phyloP scores from a whole-genome alignment of 2,113 vertebrate genomes.

The Erythrocercus mccallii region DNA sequence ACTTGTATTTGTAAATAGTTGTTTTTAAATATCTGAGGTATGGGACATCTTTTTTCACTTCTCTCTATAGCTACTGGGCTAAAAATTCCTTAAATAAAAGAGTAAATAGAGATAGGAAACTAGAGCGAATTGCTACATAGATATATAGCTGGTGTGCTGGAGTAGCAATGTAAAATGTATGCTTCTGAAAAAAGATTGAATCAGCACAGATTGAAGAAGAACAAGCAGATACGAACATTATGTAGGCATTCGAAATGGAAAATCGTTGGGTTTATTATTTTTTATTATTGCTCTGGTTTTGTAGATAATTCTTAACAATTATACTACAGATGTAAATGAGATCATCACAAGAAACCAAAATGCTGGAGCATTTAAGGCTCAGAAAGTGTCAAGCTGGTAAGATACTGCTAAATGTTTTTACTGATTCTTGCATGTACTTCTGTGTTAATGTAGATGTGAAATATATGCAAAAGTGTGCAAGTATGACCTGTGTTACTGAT shows the following conservation, averaged over 20 bases:
- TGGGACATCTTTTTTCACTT: not conserved
- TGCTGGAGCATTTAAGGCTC: conserved; percentile 78
- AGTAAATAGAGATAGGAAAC: not conserved
- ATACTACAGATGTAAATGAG: conserved; percentile 81
- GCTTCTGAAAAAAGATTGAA: not conserved
- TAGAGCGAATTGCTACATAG: not conserved
- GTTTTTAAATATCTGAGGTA: not conserved
- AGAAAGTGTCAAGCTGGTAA: conserved; percentile 87
- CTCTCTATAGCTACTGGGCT: not conserved
- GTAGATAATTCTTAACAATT: conserved; percentile 76
- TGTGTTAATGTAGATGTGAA: not conserved
- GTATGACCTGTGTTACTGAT: not conserved
- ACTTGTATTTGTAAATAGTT: not conserved
- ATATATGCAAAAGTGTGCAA: not conserved
- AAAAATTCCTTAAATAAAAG: not conserved
- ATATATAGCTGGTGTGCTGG: not conserved
- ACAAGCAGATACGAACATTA: not conserved
- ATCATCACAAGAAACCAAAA: conserved; percentile 81
- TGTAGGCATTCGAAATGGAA: not conserved
- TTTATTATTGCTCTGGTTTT: not conserved
- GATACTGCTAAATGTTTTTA: conserved; percentile 3
- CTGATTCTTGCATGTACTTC: not conserved
- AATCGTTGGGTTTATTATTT: not conserved
- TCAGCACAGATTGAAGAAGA: not conserved
- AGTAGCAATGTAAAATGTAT: not conserved